phyloP scores from a whole-genome alignment of 2,113 vertebrate genomes.

The Sander lucioperca region DNA sequence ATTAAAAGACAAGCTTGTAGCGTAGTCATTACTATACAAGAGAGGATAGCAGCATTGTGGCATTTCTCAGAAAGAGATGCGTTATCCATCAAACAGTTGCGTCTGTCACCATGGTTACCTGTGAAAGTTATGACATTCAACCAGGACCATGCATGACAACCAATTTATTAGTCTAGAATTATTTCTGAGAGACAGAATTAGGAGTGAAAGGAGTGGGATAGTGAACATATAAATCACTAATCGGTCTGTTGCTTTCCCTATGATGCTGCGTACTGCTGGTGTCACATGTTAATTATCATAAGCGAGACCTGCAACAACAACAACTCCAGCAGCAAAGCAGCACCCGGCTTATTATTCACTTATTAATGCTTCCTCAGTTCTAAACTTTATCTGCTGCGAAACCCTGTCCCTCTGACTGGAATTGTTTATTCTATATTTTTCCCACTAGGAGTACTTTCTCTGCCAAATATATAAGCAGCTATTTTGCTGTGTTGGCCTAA shows the following conservation, averaged over 20 bases:
- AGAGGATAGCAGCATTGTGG: conserved; percentile 36
- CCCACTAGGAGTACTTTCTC: conserved; percentile 16
- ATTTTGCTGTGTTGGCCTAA: conserved; percentile 65
- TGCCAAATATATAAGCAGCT: conserved; percentile 47
- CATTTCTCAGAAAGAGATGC: conserved; percentile 51
- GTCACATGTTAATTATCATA: conserved; percentile 66
- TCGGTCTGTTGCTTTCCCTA: conserved; percentile 52
- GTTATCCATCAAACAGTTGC: conserved; percentile 51
- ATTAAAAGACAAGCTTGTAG: conserved; percentile 53
- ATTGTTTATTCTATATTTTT: conserved; percentile 63
- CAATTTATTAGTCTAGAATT: conserved; percentile 52
- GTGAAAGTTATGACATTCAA: conserved; percentile 53
- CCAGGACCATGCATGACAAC: conserved; percentile 46
- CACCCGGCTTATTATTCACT: conserved; percentile 61
- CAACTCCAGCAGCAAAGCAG: conserved; percentile 52
- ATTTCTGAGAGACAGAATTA: conserved; percentile 42
- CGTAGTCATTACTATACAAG: conserved; percentile 37
- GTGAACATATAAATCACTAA: conserved; percentile 50
- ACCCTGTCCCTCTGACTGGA: conserved; percentile 33
- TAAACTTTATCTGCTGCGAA: conserved; percentile 49
- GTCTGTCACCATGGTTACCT: conserved; percentile 69
- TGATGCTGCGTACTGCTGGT: conserved; percentile 15
- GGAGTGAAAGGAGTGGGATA: conserved; percentile 23
- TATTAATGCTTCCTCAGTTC: conserved; percentile 47
- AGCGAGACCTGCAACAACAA: conserved; percentile 60